A percentile compares a stretch with the other conserved stretches of the same genome.
Conservation (phyloP, 2,888 invertebrate genomes). For the Malachius bipustulatus region DNA sequence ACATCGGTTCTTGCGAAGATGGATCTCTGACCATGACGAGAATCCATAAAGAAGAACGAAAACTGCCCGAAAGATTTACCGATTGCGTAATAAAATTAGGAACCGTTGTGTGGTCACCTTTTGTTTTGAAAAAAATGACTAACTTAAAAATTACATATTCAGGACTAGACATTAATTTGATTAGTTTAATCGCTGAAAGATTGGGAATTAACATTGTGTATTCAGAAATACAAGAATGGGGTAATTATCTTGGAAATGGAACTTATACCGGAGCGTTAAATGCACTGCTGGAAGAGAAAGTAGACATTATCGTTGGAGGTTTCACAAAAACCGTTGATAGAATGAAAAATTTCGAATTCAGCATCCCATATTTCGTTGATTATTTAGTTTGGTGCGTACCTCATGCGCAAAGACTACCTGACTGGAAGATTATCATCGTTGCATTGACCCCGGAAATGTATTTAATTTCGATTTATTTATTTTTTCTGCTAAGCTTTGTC, state of each 20-base stretch:
- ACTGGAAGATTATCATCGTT: constrained; percentile 22
- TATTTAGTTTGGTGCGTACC: constrained; percentile 27
- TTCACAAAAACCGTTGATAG: constrained; percentile 23
- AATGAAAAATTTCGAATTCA: constrained; percentile 23
- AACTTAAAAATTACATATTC: constrained; percentile 12
- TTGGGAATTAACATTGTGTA: background rate
- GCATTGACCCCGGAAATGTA: background rate
- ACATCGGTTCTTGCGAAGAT: constrained; percentile 15
- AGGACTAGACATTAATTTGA: constrained; percentile 6
- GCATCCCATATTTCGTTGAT: constrained; percentile 25
- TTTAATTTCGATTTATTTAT: background rate
- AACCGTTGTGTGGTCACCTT: constrained; percentile 27
- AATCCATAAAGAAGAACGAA: constrained; percentile 9
- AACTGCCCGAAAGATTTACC: constrained; percentile 24
- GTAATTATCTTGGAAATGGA: constrained; percentile 18
- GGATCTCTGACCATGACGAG: background rate
- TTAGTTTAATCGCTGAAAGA: constrained; percentile 5
- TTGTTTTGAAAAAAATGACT: constrained; percentile 17
- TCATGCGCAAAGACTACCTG: constrained; percentile 20
- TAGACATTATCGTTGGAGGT: constrained; percentile 26
- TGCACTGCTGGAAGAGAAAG: constrained; percentile 18
- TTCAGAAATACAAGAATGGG: background rate
- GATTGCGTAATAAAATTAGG: constrained; percentile 23
- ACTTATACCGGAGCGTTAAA: constrained; percentile 21
- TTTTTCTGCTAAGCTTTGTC: background rate